Evolutionary conservation across 2,113 vertebrate species (phyloP), one percentile per base, ranked within the genome.

Genomic region (Corythoichthys haematopterus): DNA sequence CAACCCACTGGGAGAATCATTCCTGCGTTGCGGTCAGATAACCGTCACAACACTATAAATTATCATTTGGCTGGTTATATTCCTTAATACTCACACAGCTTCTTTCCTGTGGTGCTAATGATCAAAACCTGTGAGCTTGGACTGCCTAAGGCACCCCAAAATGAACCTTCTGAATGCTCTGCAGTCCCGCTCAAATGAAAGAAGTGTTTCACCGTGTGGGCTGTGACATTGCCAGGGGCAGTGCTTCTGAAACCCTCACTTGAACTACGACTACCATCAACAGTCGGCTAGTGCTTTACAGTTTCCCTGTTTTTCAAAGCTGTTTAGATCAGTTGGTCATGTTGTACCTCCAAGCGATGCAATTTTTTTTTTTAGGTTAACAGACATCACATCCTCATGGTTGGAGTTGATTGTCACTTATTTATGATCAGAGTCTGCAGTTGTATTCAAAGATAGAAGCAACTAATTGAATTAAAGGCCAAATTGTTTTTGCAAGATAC

Each of bases 181-280:
- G 67, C 36, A 1, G 48, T 11, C 63, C 43, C 1, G 37, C 33
- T 69, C 63, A 61, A 59, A 68, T 15, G 37, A 63, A 46, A n/a
- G 7, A 46, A 65, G 36, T 3, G 47, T 69, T 35, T 36, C 55
- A 67, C 14, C 53, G 9, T 62, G 56, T 51, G 69, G 74, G 62
- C 71, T 50, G 74, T 77, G 74, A 83, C 67, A 69, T 72, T 69
- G 79, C 75, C 79, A 7, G 9, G 16, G 65, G 71, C 69, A n/a
- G 16, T 3, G 1, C 68, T 63, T 72, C 61, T 72, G 57, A 71
- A 65, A 71, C 66, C 38, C 75, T 51, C 66, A 45, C 70, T 51
- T 71, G 55, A 82, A 80, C 73, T 62, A 48, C 65, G 38, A 38
- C 70, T 72, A 78, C 71, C 74, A 45, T 73, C 64, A 3, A 35